phyloP scores from a whole-genome alignment of 2,113 vertebrate genomes.

The Agelaius tricolor region DNA sequence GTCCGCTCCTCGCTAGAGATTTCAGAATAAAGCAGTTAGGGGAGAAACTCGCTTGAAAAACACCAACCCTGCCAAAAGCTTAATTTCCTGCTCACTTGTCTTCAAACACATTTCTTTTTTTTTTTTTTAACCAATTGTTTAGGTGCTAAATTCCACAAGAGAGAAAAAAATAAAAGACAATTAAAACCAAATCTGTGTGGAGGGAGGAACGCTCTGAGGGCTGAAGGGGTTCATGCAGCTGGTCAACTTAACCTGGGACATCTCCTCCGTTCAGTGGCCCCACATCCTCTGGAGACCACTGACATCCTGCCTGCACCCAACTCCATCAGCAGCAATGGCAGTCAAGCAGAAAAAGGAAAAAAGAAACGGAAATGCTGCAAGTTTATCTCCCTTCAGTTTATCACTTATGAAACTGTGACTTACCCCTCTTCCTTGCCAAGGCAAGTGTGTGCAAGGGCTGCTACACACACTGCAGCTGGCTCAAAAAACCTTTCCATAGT shows the following conservation, averaged over 20 bases:
- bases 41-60: not conserved
- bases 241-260: not conserved
- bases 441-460: not conserved
- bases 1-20: not conserved
- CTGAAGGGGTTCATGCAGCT: not conserved
- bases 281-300: not conserved
- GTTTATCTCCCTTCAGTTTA: not conserved
- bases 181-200: not conserved
- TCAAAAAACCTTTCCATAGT: not conserved
- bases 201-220: not conserved
- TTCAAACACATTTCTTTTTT: not conserved
- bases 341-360: not conserved
- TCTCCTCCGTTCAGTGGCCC: not conserved
- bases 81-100: not conserved
- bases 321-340: not conserved
- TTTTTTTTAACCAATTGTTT: not conserved
- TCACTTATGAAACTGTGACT: not conserved
- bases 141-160: not conserved
- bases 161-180: not conserved
- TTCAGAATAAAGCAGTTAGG: not conserved
- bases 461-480: not conserved
- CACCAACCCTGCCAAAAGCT: not conserved
- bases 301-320: not conserved
- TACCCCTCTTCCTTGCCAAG: not conserved
- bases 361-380: slow-evolving; percentile 30